phyloP scores from a whole-genome alignment of 2,888 invertebrate genomes.

The Tenthredo notha region DNA sequence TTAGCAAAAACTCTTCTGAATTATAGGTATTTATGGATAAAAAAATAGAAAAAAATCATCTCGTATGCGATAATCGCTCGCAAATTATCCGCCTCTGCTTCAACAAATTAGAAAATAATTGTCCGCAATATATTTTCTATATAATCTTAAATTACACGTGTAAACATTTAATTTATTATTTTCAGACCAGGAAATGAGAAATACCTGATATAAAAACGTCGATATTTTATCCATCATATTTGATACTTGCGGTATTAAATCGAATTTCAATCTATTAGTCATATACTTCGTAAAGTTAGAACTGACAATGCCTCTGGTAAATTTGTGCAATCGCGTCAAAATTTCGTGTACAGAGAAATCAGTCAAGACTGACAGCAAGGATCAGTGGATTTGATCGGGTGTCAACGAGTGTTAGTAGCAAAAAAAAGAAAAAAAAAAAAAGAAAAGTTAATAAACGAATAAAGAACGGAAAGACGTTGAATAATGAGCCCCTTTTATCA shows the following conservation, averaged over 20 bases:
- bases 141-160: background rate
- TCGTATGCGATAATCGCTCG: too few relatives aligned
- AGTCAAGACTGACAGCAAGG: background rate
- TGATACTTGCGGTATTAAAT: background rate
- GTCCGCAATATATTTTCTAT: background rate
- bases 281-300: constrained; percentile 10
- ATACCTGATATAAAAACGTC: background rate
- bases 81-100: background rate
- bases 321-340: constrained; percentile 24
- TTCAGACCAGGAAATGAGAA: background rate
- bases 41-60: background rate
- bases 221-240: background rate
- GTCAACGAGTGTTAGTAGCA: constrained; percentile 16
- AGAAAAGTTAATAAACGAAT: background rate
- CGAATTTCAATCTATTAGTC: background rate
- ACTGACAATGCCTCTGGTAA: background rate
- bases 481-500: constrained; percentile 48
- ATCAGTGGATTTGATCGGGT: constrained; percentile 24
- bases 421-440: background rate
- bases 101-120: background rate
- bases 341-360: background rate
- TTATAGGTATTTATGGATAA: background rate
- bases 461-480: constrained; percentile 35
- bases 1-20: background rate
- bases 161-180: background rate